Evolutionary conservation across 2,888 invertebrate species (phyloP), one percentile per base, ranked within the genome.

Genomic region (Ferdinandea cuprea): DNA sequence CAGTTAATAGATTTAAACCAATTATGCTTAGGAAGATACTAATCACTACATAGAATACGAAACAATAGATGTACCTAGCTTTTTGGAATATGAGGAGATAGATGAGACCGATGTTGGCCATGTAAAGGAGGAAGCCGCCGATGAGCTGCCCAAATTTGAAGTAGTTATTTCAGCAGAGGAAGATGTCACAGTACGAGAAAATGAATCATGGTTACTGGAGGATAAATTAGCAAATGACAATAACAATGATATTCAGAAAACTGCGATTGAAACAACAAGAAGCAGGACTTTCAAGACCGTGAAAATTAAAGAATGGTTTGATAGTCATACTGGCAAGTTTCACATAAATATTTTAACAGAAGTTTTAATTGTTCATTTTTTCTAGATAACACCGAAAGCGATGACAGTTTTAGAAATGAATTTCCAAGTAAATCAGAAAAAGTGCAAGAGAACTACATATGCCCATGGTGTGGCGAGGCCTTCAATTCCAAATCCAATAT

Each of bases 281-380:
- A 48, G 61, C 13, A 8, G 13, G 8, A 48, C 19, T 5, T 63
- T 46, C 11, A 11, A 11, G 7, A 5, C 4, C 9, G n/a, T 8
- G n/a, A 21, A 35, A n/a, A 3, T 8, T 7, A 50, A 52, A 13
- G 40, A 19, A 40, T 5, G 17, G 0, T 87, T 86, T 69, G 86
- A 86, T 15, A 85, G 86, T 1, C 87, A 86, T 46, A 85, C 66
- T 37, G 72, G 86, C 66, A 11, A 44, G 25, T 25, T 37, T 17
- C 1, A 46, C 13, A 40, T 4, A 17, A 19, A 19, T 17, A 11
- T 3, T 21, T 1, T 2, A 46, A 46, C 25, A n/a, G n/a, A 8
- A 44, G 4, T 44, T 8, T 5, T 46, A 3, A 46, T 4, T 17
- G 17, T 15, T 21, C 5, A 1, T 15, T 3, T 19, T 44, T 11